Evolutionary conservation across 1,140 invertebrate species (phyloP).

Genomic region (Aleiodes sp.): DNA sequence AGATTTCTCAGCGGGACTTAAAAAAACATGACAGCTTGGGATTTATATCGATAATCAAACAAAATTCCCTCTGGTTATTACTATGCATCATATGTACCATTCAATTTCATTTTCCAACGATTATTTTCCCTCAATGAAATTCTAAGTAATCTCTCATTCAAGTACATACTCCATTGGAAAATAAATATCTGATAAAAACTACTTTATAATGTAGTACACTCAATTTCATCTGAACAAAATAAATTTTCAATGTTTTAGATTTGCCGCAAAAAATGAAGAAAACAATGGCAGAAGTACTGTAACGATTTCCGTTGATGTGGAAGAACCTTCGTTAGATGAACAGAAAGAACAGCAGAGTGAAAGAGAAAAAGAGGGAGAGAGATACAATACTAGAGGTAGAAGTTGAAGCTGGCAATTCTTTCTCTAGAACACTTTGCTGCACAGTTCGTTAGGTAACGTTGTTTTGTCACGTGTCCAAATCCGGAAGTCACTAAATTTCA

Average conservation of each 20-base stretch:
- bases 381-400: not conserved
- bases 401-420: constrained; percentile 35
- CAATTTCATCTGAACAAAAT: too few species aligned
- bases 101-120: too few species aligned
- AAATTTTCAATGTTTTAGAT: not conserved
- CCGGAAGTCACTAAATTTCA: constrained; percentile 40
- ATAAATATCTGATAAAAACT: too few species aligned
- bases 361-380: not conserved
- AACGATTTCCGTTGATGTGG: constrained; percentile 45
- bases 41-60: too few species aligned
- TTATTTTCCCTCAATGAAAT: too few species aligned
- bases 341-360: not conserved
- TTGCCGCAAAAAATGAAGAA: not conserved
- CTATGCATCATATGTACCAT: not conserved
- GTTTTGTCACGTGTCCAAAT: constrained; percentile 52
- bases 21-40: too few species aligned
- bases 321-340: constrained; percentile 34
- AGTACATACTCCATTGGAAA: too few species aligned
- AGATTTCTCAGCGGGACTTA: too few species aligned
- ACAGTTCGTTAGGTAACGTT: constrained; percentile 58
- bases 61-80: not conserved
- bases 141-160: too few species aligned
- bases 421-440: constrained; percentile 42
- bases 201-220: too few species aligned
- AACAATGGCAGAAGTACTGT: not conserved